Percentiles rank a stretch among this genome's conserved stretches.
Evolutionary conservation across 1,140 invertebrate species (phyloP).

Genomic region (Araneus ventricosus): DNA sequence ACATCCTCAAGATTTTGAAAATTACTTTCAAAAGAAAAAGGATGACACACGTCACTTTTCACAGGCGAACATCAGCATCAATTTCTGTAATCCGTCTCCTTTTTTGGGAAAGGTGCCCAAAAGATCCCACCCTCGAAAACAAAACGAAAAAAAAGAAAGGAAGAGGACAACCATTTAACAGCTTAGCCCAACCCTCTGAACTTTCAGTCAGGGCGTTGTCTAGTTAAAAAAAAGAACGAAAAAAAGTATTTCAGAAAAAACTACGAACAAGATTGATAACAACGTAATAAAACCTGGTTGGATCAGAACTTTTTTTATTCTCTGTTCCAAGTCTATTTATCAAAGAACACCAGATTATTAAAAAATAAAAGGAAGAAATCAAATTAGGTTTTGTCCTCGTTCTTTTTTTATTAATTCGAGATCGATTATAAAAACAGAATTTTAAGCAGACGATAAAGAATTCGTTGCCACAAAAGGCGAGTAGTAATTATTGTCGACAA

Average conservation of each 20-base stretch:
- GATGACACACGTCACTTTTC: neutral
- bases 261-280: conserved; percentile 10
- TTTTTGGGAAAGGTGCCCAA: conserved; percentile 1
- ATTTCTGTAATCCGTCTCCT: neutral
- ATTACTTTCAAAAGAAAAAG: neutral
- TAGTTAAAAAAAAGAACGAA: neutral
- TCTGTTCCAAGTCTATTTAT: neutral
- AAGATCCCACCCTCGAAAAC: neutral
- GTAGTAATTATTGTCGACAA: neutral
- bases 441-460: neutral
- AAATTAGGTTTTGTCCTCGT: neutral
- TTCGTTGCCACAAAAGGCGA: neutral
- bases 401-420: neutral
- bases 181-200: neutral
- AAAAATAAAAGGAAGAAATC: neutral
- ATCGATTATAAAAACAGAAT: neutral
- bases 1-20: neutral
- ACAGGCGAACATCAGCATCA: neutral
- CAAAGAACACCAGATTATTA: neutral
- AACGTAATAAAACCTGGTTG: neutral
- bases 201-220: conserved; percentile 4
- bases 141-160: neutral
- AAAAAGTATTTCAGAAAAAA: neutral
- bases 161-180: neutral
- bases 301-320: neutral